These are phyloP conservation scores for Drosophila nigromelanica DNA, from an alignment of 1,140 invertebrate genomes.

Conservation along the genomic window DNA sequence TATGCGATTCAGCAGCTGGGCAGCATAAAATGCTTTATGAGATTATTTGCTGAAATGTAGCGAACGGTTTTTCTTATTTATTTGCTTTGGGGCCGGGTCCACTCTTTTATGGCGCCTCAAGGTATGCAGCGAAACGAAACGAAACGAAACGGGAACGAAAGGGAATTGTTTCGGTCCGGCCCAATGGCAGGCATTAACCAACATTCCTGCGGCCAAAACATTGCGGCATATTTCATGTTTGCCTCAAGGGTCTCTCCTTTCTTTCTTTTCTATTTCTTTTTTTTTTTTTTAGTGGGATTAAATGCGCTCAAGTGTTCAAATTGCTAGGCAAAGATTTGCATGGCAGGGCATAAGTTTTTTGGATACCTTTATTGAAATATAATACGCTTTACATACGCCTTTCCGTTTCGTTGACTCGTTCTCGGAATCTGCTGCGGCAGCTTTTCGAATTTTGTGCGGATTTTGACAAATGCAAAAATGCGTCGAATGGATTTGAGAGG, in stretches of 20 bases:
- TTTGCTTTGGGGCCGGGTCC: slow-evolving; percentile 52
- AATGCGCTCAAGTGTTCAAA: slow-evolving; percentile 76
- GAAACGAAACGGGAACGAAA: slow-evolving; percentile 17
- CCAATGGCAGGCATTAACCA: slow-evolving; percentile 45
- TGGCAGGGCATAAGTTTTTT: slow-evolving; percentile 49
- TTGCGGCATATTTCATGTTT: slow-evolving; percentile 77
- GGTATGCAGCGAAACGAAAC: slow-evolving; percentile 45
- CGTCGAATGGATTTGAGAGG: slow-evolving; percentile 17
- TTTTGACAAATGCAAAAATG: slow-evolving; percentile 9
- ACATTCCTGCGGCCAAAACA: slow-evolving; percentile 70
- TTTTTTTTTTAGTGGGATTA: slow-evolving; percentile 39
- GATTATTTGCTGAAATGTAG: slow-evolving; percentile 80
- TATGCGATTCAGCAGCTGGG: slow-evolving; percentile 69
- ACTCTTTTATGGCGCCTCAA: slow-evolving; percentile 61
- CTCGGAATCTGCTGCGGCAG: slow-evolving; percentile 14
- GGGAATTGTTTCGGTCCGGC: slow-evolving; percentile 28
- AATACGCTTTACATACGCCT: slow-evolving; percentile 57
- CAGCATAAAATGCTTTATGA: slow-evolving; percentile 77
- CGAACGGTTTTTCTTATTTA: slow-evolving; percentile 73
- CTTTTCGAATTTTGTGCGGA: slow-evolving; percentile 23
- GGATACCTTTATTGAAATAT: slow-evolving; percentile 75
- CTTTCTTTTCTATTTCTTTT: background rate
- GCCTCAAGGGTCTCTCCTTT: slow-evolving; percentile 52
- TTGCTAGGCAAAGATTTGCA: slow-evolving; percentile 72
- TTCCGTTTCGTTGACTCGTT: slow-evolving; percentile 28